Base-by-base conservation (phyloP, 2,888 invertebrate genomes). In the Aphidius colemani region DNA sequence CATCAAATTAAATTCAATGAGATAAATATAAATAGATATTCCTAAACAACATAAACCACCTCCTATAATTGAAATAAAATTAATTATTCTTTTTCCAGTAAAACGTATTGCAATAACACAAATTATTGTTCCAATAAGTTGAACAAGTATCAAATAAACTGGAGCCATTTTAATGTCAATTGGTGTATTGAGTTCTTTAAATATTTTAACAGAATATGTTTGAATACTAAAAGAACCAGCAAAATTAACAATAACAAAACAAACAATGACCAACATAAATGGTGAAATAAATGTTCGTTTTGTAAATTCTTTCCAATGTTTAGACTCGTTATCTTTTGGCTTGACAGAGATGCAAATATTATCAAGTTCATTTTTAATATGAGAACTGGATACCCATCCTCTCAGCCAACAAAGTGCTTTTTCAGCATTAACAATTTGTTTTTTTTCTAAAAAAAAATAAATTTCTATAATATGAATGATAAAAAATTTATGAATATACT, bases 161-260 rank as follows among this genome's bases (percentile, higher is more conserved):
- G 93, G 91, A 0, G 92, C 92, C 65, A 88, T 87, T 81, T 91
- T 92, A 75, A 90, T 88, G 75, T 92, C 88, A 65, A 93, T 87
- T 0, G 93, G 92, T 0, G 91, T 88, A 55, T 90, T 86, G 30
- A 93, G 76, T 65, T 86, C 86, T 57, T 87, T 86, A 75, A 93
- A 93, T 72, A 93, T 91, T 67, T 85, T 86, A 6, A 93, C 91
- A 13, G 92, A 90, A 73, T 88, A 92, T 0, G 90, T 91, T 82
- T 88, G 88, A 39, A 93, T 82, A 0, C 91, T 88, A 0, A 89
- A 88, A 84, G 90, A 89, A 1, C 93, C 93, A 45, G 89, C 90
- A 73, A 93, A 92, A 73, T 91, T 88, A 0, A 89, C 88, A 10
- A 92, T 85, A 72, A 92, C 90, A 78, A 93, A 93, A 11, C 86